Evolutionary conservation across 2,113 vertebrate species (phyloP).

Genomic region (Tyto alba): DNA sequence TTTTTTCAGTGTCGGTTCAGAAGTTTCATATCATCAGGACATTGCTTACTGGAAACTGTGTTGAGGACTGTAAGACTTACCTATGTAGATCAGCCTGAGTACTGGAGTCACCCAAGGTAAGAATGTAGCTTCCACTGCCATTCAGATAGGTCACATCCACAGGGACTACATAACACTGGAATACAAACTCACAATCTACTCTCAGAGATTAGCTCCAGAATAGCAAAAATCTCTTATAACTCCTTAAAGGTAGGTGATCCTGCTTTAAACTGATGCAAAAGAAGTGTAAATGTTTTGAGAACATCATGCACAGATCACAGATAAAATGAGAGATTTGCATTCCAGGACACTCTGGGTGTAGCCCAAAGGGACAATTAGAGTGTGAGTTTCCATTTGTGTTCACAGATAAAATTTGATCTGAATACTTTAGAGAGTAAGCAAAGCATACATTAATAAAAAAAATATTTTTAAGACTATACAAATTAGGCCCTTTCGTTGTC

Average conservation of each 20-base stretch:
- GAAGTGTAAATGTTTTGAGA: background rate
- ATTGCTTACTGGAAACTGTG: background rate
- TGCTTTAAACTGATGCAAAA: constrained; percentile 10
- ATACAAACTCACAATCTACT: background rate
- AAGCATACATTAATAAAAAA: background rate
- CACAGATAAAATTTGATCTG: background rate
- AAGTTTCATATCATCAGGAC: background rate
- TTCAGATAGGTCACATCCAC: background rate
- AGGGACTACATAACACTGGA: background rate
- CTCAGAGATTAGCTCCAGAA: background rate
- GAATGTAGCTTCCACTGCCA: background rate
- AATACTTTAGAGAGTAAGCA: background rate
- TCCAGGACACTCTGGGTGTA: background rate
- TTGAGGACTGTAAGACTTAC: background rate
- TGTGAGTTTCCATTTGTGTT: background rate
- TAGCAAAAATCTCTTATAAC: background rate
- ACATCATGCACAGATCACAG: constrained; percentile 22
- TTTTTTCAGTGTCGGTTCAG: background rate
- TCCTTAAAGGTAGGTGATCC: background rate
- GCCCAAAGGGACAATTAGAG: constrained; percentile 12
- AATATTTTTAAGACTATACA: background rate
- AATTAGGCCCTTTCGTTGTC: background rate
- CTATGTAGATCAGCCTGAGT: background rate
- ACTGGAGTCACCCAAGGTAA: background rate
- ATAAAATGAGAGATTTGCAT: constrained; percentile 11